Conservation (phyloP, 2,113 vertebrate genomes). For the Cynocephalus volans region DNA sequence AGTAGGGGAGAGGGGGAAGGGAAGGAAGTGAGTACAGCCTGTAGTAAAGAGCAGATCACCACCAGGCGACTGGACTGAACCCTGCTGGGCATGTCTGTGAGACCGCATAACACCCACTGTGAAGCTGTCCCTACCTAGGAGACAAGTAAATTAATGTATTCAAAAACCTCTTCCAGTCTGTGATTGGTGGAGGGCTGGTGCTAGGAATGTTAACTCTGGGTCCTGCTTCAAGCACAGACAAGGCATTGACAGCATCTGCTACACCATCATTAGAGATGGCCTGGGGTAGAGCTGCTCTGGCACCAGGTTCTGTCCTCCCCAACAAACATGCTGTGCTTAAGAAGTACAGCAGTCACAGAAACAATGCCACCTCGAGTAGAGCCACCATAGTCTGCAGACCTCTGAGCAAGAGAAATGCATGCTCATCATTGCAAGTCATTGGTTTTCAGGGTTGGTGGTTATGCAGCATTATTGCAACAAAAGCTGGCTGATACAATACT, state of each 20-base stretch:
- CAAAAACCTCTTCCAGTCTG: not conserved
- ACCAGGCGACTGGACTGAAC: fast-evolving
- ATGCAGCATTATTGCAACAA: not conserved
- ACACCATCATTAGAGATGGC: not conserved
- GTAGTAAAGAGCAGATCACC: not conserved
- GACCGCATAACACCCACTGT: not conserved
- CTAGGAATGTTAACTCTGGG: not conserved
- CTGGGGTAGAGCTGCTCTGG: not conserved
- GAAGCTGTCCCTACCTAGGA: not conserved
- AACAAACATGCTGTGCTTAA: not conserved
- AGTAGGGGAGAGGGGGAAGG: not conserved
- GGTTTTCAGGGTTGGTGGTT: not conserved
- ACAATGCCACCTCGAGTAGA: not conserved
- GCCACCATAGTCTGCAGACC: not conserved
- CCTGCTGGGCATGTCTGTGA: not conserved
- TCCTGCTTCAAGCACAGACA: not conserved
- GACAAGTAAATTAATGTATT: not conserved
- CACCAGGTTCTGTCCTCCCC: not conserved
- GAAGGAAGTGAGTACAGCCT: not conserved
- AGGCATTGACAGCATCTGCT: not conserved
- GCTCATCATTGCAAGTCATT: not conserved
- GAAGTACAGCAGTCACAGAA: not conserved
- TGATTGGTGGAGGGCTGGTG: not conserved
- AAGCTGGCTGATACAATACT: not conserved
- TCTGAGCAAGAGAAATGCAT: not conserved